These are phyloP conservation scores for Magallana gigas DNA, from an alignment of 1,140 invertebrate genomes.

Conservation along the genomic window DNA sequence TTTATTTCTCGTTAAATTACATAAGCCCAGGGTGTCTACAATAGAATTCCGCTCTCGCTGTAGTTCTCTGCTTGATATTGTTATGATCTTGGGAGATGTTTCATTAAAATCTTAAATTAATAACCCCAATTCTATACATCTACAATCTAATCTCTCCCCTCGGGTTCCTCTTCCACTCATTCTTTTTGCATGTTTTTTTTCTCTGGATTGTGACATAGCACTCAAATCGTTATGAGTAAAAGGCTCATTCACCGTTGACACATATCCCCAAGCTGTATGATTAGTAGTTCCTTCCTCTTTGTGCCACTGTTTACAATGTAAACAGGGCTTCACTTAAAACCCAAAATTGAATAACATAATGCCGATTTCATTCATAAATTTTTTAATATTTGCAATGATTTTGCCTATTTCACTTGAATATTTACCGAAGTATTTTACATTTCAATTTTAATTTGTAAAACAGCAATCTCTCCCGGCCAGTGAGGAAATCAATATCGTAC, in stretches of 20 bases:
- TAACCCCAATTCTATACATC: neutral
- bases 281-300: neutral
- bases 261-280: slow-evolving; percentile 30
- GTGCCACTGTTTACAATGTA: neutral
- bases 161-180: neutral
- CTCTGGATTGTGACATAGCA: neutral
- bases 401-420: neutral
- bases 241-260: slow-evolving; percentile 18
- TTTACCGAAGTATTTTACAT: too few species aligned
- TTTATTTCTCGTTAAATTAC: neutral
- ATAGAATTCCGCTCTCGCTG: neutral
- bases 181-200: neutral
- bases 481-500: too few species aligned
- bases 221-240: neutral
- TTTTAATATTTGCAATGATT: slow-evolving; percentile 3
- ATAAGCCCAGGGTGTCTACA: neutral
- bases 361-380: neutral
- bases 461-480: too few species aligned
- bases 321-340: neutral
- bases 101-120: slow-evolving; percentile 1
- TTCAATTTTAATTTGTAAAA: too few species aligned
- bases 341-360: neutral
- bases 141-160: neutral
- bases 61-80: neutral
- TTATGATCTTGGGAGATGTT: neutral